Evolutionary conservation across 2,797 vertebrate species (phyloP).

Genomic region (Chromobotia macracanthus): DNA sequence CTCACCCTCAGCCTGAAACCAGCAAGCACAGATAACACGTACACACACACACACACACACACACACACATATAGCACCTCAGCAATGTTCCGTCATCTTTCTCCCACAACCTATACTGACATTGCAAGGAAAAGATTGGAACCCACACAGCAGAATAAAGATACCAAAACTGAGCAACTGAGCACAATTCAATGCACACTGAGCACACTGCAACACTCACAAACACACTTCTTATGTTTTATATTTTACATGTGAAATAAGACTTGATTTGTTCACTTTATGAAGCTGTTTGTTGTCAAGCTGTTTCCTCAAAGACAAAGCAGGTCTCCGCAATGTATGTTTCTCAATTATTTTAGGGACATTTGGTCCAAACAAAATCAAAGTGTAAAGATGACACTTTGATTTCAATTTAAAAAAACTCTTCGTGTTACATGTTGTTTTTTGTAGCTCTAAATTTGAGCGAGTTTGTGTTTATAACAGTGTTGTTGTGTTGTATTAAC

Average conservation of each 20-base stretch:
- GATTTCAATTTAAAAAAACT: too few species aligned
- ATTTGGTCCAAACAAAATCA: too few species aligned
- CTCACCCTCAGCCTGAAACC: slow-evolving; percentile 72
- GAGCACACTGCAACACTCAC: not conserved
- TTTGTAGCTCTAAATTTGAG: too few species aligned
- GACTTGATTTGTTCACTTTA: not conserved
- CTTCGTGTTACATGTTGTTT: too few species aligned
- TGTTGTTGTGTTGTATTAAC: too few species aligned
- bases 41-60: slow-evolving; percentile 13
- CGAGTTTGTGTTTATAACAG: too few species aligned
- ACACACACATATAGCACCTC: slow-evolving; percentile 30
- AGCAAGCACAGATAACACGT: slow-evolving; percentile 56
- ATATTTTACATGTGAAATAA: not conserved
- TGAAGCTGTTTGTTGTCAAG: too few species aligned
- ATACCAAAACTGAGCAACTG: not conserved
- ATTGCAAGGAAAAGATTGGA: slow-evolving; percentile 33
- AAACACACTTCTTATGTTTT: not conserved
- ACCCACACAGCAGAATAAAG: slow-evolving; percentile 28
- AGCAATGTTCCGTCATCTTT: slow-evolving; percentile 32
- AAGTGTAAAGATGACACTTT: too few species aligned
- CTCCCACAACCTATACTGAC: slow-evolving; percentile 1
- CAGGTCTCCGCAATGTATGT: too few species aligned
- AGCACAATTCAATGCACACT: not conserved
- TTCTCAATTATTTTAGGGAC: too few species aligned
- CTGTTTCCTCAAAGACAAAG: too few species aligned